Base-by-base conservation (phyloP, 2,797 vertebrate genomes). In the Fistularia commersonii region DNA sequence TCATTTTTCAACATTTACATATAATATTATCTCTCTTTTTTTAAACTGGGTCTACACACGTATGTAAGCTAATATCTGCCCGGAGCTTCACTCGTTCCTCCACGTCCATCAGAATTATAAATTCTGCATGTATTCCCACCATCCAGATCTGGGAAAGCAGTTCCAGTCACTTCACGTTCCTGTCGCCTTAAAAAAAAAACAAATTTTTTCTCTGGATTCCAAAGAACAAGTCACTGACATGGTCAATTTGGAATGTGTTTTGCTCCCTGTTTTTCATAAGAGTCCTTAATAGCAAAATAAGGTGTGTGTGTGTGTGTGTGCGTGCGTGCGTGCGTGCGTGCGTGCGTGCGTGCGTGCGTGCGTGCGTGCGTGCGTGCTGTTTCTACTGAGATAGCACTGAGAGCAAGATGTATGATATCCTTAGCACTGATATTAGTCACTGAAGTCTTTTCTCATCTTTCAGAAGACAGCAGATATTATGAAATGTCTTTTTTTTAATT, bases 181-280 rank as follows among this genome's bases (percentile, higher is more conserved):
- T 7, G 33, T 13, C 32, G 38, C 48, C 23, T 65, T 41, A 45
- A 54, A 55, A 1, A 38, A 34, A 69, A 57, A 9, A 39, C 47
- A 57, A 23, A 23, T 2, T 23, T 2, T 23, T 51, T 36, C 36
- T 66, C 40, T 41, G 42, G 55, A 48, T 69, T 53, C 32, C 12
- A 50, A 12, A 15, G 49, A 48, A 12, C 1, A 1, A 41, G 53
- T 42, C 45, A 41, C 53, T 37, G 14, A 48, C 36, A 51, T 62
- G 54, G 51, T 70, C 34, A 48, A 41, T 57, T 59, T 58, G 48
- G 45, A 36, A 36, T 31, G 37, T 46, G 48, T 61, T 11, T n/a
- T 23, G 6, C 52, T 41, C 33, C 11, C 10, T 44, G 54, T 70
- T 47, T 36, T 52, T 44, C 51, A 43, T 66, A 54, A 77, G 66